Evolutionary conservation across 1,140 invertebrate genomes (phyloP), one percentile per base, ranked within the genome.

Genomic region (Archegozetes longisetosus): DNA sequence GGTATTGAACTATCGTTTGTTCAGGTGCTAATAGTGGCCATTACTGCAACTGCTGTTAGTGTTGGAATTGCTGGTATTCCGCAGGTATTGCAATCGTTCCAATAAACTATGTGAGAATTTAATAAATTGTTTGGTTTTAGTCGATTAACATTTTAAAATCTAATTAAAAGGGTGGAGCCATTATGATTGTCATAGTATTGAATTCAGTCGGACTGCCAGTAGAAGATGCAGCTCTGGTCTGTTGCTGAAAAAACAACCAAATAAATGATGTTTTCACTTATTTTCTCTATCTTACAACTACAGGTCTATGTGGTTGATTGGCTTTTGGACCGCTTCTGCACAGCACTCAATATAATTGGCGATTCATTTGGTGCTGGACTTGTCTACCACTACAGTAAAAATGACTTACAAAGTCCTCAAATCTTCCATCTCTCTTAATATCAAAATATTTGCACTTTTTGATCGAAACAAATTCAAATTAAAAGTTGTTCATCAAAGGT

Each of bases 21-120:
- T 22, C 79, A 84, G 65, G 83, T 90, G 65, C 78, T 95, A 48
- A 89, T 89, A 60, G 84, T 96, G 50, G 88, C 88, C 72, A 82
- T 95, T 62, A 93, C 90, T 0, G 87, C 90, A 2, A 94, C 89
- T 22, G 84, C 90, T 23, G 93, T 92, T 0, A 91, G 89, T 66
- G 93, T 97, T 67, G 93, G 93, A 58, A 91, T 92, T 17, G 93
- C 93, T 14, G 89, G 91, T 25, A 93, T 97, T 64, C 93, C 93
- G 1, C 88, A 94, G 70, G 46, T 47, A 47, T 14, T n/a, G 14
- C 46, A 14, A 14, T n/a, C 46, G 14, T n/a, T 47, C 14, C 14
- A 47, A 14, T 47, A 14, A n/a, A 14, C 46, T n/a, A 47, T 47
- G 14, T 47, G 14, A 47, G 14, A 14, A 14, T 47, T 14, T 47